These are phyloP conservation scores for Blastobasis adustella DNA, from an alignment of 2,888 invertebrate species.

Conservation along the genomic window DNA sequence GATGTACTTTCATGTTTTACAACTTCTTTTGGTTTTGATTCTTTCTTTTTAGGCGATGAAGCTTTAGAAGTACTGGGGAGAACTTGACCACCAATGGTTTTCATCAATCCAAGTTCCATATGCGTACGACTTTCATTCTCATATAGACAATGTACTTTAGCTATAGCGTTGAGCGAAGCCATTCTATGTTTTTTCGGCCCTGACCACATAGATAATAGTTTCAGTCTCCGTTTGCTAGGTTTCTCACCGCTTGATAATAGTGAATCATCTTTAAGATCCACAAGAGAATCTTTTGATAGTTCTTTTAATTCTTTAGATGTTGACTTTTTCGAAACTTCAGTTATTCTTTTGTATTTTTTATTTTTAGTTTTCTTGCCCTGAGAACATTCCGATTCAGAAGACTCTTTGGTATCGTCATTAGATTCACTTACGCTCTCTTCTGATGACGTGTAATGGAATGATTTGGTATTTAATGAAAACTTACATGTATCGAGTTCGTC, in stretches of 20 bases:
- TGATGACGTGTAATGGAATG: constrained; percentile 52
- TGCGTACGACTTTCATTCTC: constrained; percentile 89
- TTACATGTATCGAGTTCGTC: constrained; percentile 61
- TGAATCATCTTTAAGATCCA: constrained; percentile 58
- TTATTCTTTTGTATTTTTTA: constrained; percentile 60
- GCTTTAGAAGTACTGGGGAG: constrained; percentile 71
- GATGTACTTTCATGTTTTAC: constrained; percentile 64
- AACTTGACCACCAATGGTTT: constrained; percentile 58
- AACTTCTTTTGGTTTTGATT: constrained; percentile 50
- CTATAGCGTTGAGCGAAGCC: constrained; percentile 91
- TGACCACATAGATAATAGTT: constrained; percentile 81
- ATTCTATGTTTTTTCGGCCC: constrained; percentile 89
- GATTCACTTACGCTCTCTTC: constrained; percentile 64
- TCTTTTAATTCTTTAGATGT: constrained; percentile 63
- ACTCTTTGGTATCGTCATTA: constrained; percentile 62
- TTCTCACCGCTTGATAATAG: constrained; percentile 49
- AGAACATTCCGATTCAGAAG: constrained; percentile 52
- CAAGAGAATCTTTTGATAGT: constrained; percentile 60
- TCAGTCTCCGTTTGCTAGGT: constrained; percentile 69
- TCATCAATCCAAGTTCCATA: constrained; percentile 75
- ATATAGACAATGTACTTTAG: constrained; percentile 93
- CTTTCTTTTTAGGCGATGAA: constrained; percentile 56
- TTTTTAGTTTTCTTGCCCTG: constrained; percentile 54
- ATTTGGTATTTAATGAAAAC: constrained; percentile 54
- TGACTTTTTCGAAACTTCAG: constrained; percentile 48